Evolutionary conservation across 2,113 vertebrate species (phyloP).

Genomic region (Pristiophorus japonicus): DNA sequence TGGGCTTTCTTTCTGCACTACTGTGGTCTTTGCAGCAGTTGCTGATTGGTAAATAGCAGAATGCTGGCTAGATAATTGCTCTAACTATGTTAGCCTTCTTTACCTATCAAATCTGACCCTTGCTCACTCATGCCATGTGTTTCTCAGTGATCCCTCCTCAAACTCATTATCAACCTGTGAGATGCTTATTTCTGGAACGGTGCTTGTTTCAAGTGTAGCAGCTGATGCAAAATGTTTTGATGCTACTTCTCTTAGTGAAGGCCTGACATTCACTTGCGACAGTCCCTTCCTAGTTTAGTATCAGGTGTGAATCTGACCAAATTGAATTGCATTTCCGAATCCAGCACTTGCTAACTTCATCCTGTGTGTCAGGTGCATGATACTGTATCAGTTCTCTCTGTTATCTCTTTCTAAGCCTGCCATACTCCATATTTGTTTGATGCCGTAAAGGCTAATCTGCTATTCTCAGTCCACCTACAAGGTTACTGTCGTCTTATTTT

Average conservation of each 20-base stretch:
- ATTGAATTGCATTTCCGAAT: not conserved
- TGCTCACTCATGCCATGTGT: not conserved
- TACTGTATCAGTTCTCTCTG: not conserved
- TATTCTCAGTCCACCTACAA: not conserved
- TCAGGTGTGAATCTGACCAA: not conserved
- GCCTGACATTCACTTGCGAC: not conserved
- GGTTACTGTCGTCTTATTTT: not conserved
- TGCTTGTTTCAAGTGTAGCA: not conserved
- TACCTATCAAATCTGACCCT: not conserved
- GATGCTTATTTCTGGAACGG: not conserved
- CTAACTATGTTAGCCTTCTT: not conserved
- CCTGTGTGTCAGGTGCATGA: not conserved
- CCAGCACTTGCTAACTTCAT: not conserved
- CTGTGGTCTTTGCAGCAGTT: not conserved
- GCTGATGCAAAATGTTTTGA: not conserved
- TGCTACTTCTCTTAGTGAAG: not conserved
- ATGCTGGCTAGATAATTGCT: not conserved
- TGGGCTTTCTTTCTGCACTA: not conserved
- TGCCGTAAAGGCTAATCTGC: not conserved
- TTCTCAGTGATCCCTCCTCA: not conserved
- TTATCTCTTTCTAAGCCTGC: not conserved
- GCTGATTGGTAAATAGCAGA: not conserved
- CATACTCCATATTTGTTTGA: not conserved
- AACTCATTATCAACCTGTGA: not conserved
- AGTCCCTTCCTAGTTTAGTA: not conserved